Evolutionary conservation across 2,113 vertebrate species (phyloP).

Genomic region (Brevimyrus niger): DNA sequence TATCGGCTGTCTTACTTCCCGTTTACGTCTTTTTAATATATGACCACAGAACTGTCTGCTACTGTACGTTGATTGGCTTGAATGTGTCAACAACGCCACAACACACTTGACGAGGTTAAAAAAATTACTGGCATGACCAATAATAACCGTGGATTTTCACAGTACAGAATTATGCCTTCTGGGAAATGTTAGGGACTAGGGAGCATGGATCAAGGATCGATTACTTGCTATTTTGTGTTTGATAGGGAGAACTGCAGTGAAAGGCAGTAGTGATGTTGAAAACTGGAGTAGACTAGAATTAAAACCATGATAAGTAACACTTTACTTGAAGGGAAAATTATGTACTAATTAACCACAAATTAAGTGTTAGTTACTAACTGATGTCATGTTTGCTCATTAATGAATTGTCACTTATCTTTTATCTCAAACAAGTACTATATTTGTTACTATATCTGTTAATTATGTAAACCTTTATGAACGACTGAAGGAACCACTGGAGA

Average conservation of each 20-base stretch:
- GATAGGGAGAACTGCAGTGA: not conserved
- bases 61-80: not conserved
- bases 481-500: not conserved
- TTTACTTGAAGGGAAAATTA: not conserved
- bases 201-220: not conserved
- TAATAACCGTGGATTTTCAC: not conserved
- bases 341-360: not conserved
- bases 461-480: not conserved
- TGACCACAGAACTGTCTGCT: not conserved
- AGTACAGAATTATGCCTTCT: not conserved
- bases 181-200: not conserved
- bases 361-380: not conserved
- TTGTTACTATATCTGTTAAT: not conserved
- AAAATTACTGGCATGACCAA: not conserved
- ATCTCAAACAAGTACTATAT: not conserved
- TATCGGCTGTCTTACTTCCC: not conserved
- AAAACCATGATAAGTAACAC: not conserved
- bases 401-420: not conserved
- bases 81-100: not conserved
- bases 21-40: not conserved
- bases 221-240: not conserved
- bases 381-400: not conserved
- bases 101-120: not conserved
- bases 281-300: not conserved
- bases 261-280: not conserved